Evolutionary conservation across 2,888 invertebrate genomes (phyloP).

Genomic region (Lepidocyrtoides sp.): DNA sequence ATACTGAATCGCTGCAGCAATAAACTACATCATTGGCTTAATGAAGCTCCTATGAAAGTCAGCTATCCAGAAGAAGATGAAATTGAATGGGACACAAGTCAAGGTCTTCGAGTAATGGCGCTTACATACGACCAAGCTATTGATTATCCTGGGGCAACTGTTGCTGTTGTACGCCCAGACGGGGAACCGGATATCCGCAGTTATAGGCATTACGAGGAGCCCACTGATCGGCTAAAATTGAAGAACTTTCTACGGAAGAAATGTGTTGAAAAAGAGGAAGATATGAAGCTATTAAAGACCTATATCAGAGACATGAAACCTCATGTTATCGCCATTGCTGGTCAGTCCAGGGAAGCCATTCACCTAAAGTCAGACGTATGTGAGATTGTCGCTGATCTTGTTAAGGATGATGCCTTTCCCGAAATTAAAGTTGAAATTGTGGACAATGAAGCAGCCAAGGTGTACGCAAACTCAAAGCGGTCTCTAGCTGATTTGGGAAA

Average conservation of each 20-base stretch:
- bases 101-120: slow-evolving; percentile 95
- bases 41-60: neutral
- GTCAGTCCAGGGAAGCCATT: slow-evolving; percentile 15
- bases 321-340: neutral
- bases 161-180: slow-evolving; percentile 91
- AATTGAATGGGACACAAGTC: slow-evolving; percentile 95
- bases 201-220: neutral
- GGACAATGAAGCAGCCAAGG: slow-evolving; percentile 6
- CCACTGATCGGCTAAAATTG: neutral
- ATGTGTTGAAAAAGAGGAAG: neutral
- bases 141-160: slow-evolving; percentile 91
- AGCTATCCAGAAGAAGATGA: slow-evolving; percentile 92
- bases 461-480: slow-evolving; percentile 2
- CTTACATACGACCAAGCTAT: slow-evolving; percentile 95
- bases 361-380: neutral
- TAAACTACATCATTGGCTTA: slow-evolving; percentile 94
- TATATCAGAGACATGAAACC: neutral
- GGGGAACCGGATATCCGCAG: slow-evolving; percentile 91
- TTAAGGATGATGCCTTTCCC: slow-evolving; percentile 17
- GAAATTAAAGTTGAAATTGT: slow-evolving; percentile 18
- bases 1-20: slow-evolving; percentile 94
- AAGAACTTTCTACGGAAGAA: neutral
- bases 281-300: neutral
- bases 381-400: neutral
- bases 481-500: neutral